Conservation (phyloP, 2,888 invertebrate species). For the Aromia moschata region DNA sequence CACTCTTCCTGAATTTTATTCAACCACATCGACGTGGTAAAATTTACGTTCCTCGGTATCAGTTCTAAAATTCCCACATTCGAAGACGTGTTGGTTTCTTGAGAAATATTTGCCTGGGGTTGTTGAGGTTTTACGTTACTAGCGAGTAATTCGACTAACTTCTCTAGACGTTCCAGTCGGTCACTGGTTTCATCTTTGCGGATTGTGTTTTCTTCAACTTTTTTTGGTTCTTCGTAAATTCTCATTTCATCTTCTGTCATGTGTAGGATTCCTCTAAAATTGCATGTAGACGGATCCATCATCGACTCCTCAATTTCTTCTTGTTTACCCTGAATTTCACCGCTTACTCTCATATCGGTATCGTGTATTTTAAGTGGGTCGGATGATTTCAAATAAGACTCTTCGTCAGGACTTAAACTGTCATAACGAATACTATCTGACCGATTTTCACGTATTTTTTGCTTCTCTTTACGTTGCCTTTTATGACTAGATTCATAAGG, state of each 20-base stretch:
- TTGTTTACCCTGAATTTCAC: background rate
- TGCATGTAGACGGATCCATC: slow-evolving; percentile 35
- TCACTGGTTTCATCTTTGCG: slow-evolving; percentile 26
- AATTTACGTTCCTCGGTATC: slow-evolving; percentile 41
- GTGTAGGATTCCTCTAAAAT: slow-evolving; percentile 21
- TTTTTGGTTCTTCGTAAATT: background rate
- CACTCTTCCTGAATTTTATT: slow-evolving; percentile 49
- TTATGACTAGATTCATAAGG: background rate
- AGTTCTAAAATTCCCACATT: slow-evolving; percentile 32
- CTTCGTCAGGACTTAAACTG: slow-evolving; percentile 1
- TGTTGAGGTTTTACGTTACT: slow-evolving; percentile 21
- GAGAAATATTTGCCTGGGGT: background rate
- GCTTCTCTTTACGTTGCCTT: slow-evolving; percentile 1
- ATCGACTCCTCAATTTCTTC: slow-evolving; percentile 17
- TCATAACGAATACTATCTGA: background rate
- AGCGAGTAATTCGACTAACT: slow-evolving; percentile 47
- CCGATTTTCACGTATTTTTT: background rate
- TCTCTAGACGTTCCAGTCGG: slow-evolving; percentile 48
- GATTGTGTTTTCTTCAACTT: slow-evolving; percentile 5
- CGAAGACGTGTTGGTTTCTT: background rate
- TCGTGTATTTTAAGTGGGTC: background rate
- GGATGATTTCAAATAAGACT: slow-evolving; percentile 1
- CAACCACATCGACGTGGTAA: slow-evolving; percentile 51
- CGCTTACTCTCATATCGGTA: too few relatives aligned
- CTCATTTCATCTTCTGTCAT: slow-evolving; percentile 3